These are phyloP conservation scores for Cataglyphis cursor DNA, from an alignment of 2,888 invertebrate genomes.

Conservation along the genomic window DNA sequence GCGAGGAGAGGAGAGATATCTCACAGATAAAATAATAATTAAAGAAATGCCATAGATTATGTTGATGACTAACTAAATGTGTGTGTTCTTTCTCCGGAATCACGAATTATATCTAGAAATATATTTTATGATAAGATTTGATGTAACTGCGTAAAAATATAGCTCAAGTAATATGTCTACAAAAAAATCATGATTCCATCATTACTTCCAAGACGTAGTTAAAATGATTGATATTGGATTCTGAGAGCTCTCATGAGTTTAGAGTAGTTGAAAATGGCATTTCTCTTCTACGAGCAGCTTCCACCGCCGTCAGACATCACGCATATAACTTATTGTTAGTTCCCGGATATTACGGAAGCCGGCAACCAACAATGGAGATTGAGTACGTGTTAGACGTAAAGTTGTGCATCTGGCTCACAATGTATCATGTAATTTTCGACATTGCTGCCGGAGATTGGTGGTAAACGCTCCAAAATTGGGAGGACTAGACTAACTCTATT, in stretches of 20 bases:
- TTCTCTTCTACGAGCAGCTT: background rate
- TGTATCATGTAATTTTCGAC: constrained; percentile 33
- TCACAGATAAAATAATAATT: background rate
- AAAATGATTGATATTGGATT: background rate
- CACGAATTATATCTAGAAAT: background rate
- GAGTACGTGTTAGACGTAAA: constrained; percentile 22
- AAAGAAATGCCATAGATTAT: background rate
- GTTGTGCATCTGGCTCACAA: constrained; percentile 15
- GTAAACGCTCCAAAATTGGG: constrained; percentile 25
- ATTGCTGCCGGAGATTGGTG: constrained; percentile 28
- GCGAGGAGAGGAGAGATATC: background rate
- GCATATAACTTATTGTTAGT: constrained; percentile 28
- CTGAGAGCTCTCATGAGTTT: background rate
- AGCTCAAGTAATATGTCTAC: background rate
- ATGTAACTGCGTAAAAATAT: background rate
- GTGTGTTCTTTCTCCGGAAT: no score
- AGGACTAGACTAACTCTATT: constrained; percentile 4
- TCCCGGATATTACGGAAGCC: constrained; percentile 25
- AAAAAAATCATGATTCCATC: background rate
- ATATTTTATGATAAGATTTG: background rate
- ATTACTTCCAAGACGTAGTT: background rate
- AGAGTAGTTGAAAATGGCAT: background rate
- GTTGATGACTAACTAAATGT: background rate
- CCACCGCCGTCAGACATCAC: constrained; percentile 3
- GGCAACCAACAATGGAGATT: constrained; percentile 19